phyloP scores from a whole-genome alignment of 2,113 vertebrate genomes.

The Sorex araneus region DNA sequence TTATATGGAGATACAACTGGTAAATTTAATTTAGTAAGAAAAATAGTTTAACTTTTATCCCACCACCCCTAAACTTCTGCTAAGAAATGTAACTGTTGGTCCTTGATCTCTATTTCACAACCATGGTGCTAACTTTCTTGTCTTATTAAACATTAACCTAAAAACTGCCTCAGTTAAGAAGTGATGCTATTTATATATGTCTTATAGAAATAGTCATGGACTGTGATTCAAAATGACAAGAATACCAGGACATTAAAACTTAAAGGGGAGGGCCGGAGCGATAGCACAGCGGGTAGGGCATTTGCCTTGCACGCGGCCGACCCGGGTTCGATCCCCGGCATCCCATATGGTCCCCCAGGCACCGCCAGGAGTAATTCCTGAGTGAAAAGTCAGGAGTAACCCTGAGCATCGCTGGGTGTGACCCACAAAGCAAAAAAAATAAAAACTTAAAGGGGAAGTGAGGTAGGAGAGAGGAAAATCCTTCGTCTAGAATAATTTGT shows the following conservation, averaged over 20 bases:
- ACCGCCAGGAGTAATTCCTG: too few relatives aligned
- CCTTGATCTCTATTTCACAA: neutral
- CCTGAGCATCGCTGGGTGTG: too few relatives aligned
- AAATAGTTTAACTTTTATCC: neutral
- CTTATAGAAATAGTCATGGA: neutral
- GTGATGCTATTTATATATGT: neutral
- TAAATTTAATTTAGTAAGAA: slow-evolving; percentile 4
- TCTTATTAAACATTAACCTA: neutral
- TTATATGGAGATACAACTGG: neutral
- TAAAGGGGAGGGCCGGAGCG: slow-evolving; percentile 5
- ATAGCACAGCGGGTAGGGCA: too few relatives aligned
- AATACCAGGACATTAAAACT: neutral
- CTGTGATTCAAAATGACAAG: neutral
- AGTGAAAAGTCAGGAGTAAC: too few relatives aligned
- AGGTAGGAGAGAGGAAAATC: neutral
- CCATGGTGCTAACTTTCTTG: neutral
- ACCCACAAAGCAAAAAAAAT: too few relatives aligned
- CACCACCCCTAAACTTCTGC: neutral
- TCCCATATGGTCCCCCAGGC: too few relatives aligned
- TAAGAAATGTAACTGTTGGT: slow-evolving; percentile 32
- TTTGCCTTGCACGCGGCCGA: too few relatives aligned
- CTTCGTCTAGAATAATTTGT: neutral
- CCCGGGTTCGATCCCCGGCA: too few relatives aligned
- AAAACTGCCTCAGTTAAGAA: neutral
- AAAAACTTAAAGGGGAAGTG: neutral